Evolutionary conservation across 2,888 invertebrate species (phyloP), one percentile per base, ranked within the genome.

Genomic region (Trachelus tabidus): DNA sequence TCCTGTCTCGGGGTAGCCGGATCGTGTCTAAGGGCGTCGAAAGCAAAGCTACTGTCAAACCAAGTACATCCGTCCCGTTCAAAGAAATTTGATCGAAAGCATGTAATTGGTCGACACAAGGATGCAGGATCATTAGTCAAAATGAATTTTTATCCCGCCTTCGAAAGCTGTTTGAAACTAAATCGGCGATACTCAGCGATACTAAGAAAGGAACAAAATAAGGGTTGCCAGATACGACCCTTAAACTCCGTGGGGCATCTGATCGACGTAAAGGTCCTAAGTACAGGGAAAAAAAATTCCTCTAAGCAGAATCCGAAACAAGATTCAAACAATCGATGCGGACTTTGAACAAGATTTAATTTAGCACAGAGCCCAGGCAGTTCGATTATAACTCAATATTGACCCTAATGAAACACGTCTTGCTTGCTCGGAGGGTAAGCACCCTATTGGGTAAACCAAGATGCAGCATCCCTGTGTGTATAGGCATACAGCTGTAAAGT

Each of bases 341-440:
- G 79, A 76, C 80, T 78, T 75, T 80, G 84, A 83, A 81, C 81
- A 80, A 86, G 81, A 85, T 85, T 86, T 83, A 86, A 84, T 82
- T 85, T 75, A 75, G 77, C 79, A 77, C 79, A 81, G 78, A 80
- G 81, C 80, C 75, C 79, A 81, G 77, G 77, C 81, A 81, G 86
- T 87, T 85, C 79, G 81, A 81, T 85, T 86, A 85, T 85, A 86
- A 87, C 85, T 82, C 82, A 81, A 85, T 87, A 85, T 87, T 87
- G 86, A 84, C 82, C 83, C 83, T 83, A 85, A 84, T 83, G 86
- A 85, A 85, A 84, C 83, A 82, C 83, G 83, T 82, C 84, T 82
- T 83, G 82, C 81, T 80, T 82, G 79, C 82, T 82, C 76, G 79
- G 77, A 75, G 74, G 79, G 73, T 76, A 77, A 83, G 83, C 82